Evolutionary conservation across 2,797 vertebrate genomes (phyloP), one percentile per base, ranked within the genome.

Genomic region (Falco rusticolus): DNA sequence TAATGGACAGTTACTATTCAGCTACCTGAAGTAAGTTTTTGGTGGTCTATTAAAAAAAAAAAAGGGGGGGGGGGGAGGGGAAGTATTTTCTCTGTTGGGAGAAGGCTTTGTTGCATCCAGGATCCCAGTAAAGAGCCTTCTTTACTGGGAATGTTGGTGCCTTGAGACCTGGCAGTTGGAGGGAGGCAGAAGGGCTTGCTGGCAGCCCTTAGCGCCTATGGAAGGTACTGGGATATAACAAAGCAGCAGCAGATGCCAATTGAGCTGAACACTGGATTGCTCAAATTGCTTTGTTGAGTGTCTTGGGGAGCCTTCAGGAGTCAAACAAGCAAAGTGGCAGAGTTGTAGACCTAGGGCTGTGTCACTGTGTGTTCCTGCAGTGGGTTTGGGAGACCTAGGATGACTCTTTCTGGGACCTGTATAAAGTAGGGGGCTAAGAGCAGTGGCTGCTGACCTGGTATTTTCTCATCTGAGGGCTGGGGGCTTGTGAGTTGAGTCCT

Each of bases 171-270:
- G 56, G 39, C 48, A 48, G 31, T 50, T 71, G 29, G n/a, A 87
- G 43, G 34, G 51, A 66, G 72, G 45, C 43, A 60, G 61, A 48
- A 61, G 24, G 22, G 31, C 57, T 89, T 75, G 47, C 79, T 87
- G 71, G 80, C 39, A 82, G 86, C 31, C 37, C 45, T 16, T 65
- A 79, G 66, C 0, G 0, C 71, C 59, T 69, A 10, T 0, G 1
- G 66, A 59, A 81, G 33, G 74, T 28, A 8, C 72, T 54, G 29
- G 4, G 68, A 87, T 16, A 28, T 54, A 51, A 43, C 26, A 76
- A 64, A 93, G 78, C 48, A 69, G 63, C 61, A 59, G 87, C 61
- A 91, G 64, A 45, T 86, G 82, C 37, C 64, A 60, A 2, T 6
- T 47, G 31, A 65, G 21, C 41, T 66, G 54, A 83, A 34, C 56